Evolutionary conservation across 2,888 invertebrate genomes (phyloP).

Genomic region (Marasmarcha lunaedactyla): DNA sequence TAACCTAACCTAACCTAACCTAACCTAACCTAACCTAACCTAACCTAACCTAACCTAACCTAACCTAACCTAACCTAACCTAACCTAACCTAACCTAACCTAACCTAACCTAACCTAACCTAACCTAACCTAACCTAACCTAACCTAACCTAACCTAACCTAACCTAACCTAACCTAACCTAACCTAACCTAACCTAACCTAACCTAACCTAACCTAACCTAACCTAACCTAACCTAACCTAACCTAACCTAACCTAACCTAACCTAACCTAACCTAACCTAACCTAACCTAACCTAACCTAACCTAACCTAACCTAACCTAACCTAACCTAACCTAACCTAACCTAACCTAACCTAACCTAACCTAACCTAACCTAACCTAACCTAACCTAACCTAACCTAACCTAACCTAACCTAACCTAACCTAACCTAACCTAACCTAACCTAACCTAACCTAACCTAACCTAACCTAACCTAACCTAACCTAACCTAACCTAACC

Average conservation of each 20-base stretch:
- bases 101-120: slow-evolving; percentile 11
- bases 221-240: slow-evolving; percentile 9
- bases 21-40: slow-evolving; percentile 11
- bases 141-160: slow-evolving; percentile 8
- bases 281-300: slow-evolving; percentile 9
- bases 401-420: slow-evolving; percentile 9
- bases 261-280: slow-evolving; percentile 9
- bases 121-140: slow-evolving; percentile 10
- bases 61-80: slow-evolving; percentile 11
- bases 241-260: slow-evolving; percentile 9
- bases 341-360: slow-evolving; percentile 9
- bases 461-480: slow-evolving; percentile 9
- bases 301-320: slow-evolving; percentile 8
- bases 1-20: slow-evolving; percentile 11
- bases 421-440: slow-evolving; percentile 9
- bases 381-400: slow-evolving; percentile 9
- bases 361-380: slow-evolving; percentile 9
- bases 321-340: slow-evolving; percentile 9
- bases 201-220: slow-evolving; percentile 8
- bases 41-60: slow-evolving; percentile 11
- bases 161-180: slow-evolving; percentile 4
- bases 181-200: slow-evolving; percentile 6
- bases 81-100: slow-evolving; percentile 10
- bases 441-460: slow-evolving; percentile 9
- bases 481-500: slow-evolving; percentile 9